Evolutionary conservation across 2,113 vertebrate species (phyloP).

Genomic region (Rhabdomys dilectus): DNA sequence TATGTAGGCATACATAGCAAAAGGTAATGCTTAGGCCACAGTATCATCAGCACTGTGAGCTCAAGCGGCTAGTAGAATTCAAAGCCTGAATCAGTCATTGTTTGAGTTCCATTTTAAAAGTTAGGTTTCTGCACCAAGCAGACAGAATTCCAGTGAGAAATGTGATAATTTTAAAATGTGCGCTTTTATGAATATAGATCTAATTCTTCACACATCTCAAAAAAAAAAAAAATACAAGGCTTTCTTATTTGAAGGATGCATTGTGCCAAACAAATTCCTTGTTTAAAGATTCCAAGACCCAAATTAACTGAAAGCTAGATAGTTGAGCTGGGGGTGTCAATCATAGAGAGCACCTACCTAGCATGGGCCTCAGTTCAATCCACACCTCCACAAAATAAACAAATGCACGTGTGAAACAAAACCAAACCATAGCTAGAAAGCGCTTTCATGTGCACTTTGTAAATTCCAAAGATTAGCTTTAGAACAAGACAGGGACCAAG

Average conservation of each 20-base stretch:
- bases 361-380: neutral
- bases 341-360: neutral
- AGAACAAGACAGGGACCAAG: neutral
- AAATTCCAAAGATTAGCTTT: slow-evolving; percentile 1
- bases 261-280: neutral
- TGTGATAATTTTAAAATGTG: neutral
- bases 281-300: neutral
- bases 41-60: neutral
- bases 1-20: slow-evolving; percentile 1
- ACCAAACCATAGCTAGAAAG: neutral
- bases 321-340: neutral
- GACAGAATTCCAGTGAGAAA: slow-evolving; percentile 7
- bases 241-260: neutral
- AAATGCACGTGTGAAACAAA: neutral
- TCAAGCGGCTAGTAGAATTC: neutral
- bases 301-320: neutral
- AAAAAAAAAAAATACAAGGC: neutral
- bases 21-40: neutral
- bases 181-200: neutral
- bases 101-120: slow-evolving; percentile 40
- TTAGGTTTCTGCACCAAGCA: slow-evolving; percentile 20
- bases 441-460: neutral
- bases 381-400: neutral
- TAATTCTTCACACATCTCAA: slow-evolving; percentile 25
- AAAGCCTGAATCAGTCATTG: neutral